phyloP scores from a whole-genome alignment of 1,140 invertebrate species.

The Drosophila sturtevanti region DNA sequence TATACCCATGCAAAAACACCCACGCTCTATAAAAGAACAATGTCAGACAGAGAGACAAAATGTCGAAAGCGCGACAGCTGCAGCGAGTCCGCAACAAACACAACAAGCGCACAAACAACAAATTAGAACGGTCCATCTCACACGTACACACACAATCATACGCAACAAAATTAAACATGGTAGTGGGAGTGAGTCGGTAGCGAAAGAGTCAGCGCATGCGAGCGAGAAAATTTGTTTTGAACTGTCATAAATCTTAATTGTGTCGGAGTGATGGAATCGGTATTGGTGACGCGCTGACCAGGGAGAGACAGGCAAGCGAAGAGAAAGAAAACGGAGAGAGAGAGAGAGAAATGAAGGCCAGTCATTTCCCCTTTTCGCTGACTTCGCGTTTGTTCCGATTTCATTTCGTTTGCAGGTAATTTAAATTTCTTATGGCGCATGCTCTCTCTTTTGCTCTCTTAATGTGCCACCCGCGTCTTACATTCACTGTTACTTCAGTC shows the following conservation, averaged over 20 bases:
- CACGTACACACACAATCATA: conserved; percentile 23
- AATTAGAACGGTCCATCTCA: conserved; percentile 60
- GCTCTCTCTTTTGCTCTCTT: conserved; percentile 28
- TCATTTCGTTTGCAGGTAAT: conserved; percentile 43
- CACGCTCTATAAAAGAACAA: conserved; percentile 39
- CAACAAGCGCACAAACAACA: conserved; percentile 43
- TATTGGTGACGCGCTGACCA: conserved; percentile 52
- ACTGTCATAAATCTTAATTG: conserved; percentile 82
- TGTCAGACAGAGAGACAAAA: conserved; percentile 64
- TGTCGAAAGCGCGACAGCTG: conserved; percentile 63
- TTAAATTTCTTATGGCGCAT: conserved; percentile 26
- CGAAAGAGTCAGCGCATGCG: conserved; percentile 63
- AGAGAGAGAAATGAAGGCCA: not conserved
- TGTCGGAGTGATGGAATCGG: conserved; percentile 75
- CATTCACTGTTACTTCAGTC: conserved; percentile 56
- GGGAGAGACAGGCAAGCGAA: conserved; percentile 30
- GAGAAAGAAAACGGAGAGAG: conserved; percentile 8
- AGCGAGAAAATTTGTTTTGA: conserved; percentile 76
- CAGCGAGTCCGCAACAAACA: conserved; percentile 19
- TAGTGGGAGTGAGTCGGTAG: conserved; percentile 7
- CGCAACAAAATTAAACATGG: conserved; percentile 17
- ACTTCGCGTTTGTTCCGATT: conserved; percentile 49
- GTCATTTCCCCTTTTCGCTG: conserved; percentile 47
- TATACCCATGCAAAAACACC: conserved; percentile 18
- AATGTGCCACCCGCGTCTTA: conserved; percentile 18